phyloP scores from a whole-genome alignment of 2,113 vertebrate genomes.

The Nerophis lumbriciformis region DNA sequence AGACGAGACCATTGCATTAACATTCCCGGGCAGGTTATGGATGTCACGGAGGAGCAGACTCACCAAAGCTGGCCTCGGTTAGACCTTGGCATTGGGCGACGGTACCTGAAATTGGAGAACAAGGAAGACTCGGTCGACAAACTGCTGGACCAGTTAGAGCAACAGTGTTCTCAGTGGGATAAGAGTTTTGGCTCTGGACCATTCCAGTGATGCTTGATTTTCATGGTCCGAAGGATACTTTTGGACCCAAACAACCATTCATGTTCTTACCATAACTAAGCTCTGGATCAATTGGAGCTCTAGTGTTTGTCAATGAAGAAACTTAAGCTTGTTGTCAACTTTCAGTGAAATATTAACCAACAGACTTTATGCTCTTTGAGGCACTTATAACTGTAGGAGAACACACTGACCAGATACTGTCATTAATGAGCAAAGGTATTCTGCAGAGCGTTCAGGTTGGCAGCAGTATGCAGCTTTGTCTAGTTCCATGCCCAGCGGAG shows the following conservation, averaged over 20 bases:
- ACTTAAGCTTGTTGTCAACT: conserved; percentile 11
- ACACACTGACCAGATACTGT: conserved; percentile 14
- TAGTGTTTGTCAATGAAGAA: conserved; percentile 13
- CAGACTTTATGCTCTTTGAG: neutral
- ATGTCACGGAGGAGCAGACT: conserved; percentile 67
- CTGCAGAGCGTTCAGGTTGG: conserved; percentile 18
- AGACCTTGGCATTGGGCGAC: conserved; percentile 71
- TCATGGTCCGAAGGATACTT: neutral
- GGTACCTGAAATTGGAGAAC: conserved; percentile 80
- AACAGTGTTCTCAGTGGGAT: conserved; percentile 57
- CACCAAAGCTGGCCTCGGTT: conserved; percentile 87
- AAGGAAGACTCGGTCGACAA: conserved; percentile 74
- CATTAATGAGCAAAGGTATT: conserved; percentile 19
- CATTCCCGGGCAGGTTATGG: conserved; percentile 35
- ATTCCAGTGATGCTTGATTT: conserved; percentile 54
- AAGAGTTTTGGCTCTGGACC: conserved; percentile 62
- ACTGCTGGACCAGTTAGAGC: conserved; percentile 68
- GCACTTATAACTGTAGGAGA: conserved; percentile 23
- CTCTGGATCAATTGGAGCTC: conserved; percentile 12
- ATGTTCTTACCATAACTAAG: neutral
- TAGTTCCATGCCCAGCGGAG: conserved; percentile 11
- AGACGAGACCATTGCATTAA: conserved; percentile 56
- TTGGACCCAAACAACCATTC: neutral
- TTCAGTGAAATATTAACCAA: conserved; percentile 11
- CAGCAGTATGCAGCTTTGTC: conserved; percentile 25